Percentiles rank a stretch among this genome's conserved stretches.
Evolutionary conservation across 2,888 invertebrate genomes (phyloP).

Genomic region (Harpalus rufipes): DNA sequence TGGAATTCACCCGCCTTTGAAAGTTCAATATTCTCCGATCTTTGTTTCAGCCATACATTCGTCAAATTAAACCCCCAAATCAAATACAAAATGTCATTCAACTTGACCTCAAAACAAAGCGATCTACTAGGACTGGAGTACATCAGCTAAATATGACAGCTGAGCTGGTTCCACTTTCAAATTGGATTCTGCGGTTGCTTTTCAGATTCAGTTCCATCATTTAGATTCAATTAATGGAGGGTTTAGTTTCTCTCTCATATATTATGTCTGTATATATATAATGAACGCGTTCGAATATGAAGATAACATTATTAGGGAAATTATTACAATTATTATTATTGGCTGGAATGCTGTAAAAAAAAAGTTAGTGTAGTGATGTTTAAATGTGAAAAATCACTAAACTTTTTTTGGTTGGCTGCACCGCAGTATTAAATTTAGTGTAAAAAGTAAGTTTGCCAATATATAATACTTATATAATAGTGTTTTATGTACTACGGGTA

Average conservation of each 20-base stretch:
- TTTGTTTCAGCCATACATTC: slow-evolving; percentile 5
- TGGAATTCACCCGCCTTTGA: neutral
- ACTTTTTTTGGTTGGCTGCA: too few relatives aligned
- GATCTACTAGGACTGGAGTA: neutral
- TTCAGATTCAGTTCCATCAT: slow-evolving; percentile 48
- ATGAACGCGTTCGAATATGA: neutral
- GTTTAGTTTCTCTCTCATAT: slow-evolving; percentile 2
- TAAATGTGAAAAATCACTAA: too few relatives aligned
- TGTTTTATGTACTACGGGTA: too few relatives aligned
- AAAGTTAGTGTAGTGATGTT: too few relatives aligned
- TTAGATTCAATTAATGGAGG: slow-evolving; percentile 41
- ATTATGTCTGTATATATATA: neutral
- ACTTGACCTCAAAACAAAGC: slow-evolving; percentile 26
- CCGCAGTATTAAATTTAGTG: too few relatives aligned
- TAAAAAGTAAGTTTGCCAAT: too few relatives aligned
- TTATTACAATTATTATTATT: too few relatives aligned
- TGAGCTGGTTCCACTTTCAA: slow-evolving; percentile 32
- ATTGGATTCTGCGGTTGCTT: slow-evolving; percentile 42
- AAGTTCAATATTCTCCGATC: neutral
- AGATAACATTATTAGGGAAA: too few relatives aligned
- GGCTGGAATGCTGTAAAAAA: too few relatives aligned
- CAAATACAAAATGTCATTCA: slow-evolving; percentile 41
- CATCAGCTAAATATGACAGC: slow-evolving; percentile 40
- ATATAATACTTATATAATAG: too few relatives aligned
- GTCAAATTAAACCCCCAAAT: slow-evolving; percentile 22